Percentiles rank a stretch among this genome's conserved stretches.
phyloP scores from a whole-genome alignment of 2,888 invertebrate genomes.

The Melinaea marsaeus region DNA sequence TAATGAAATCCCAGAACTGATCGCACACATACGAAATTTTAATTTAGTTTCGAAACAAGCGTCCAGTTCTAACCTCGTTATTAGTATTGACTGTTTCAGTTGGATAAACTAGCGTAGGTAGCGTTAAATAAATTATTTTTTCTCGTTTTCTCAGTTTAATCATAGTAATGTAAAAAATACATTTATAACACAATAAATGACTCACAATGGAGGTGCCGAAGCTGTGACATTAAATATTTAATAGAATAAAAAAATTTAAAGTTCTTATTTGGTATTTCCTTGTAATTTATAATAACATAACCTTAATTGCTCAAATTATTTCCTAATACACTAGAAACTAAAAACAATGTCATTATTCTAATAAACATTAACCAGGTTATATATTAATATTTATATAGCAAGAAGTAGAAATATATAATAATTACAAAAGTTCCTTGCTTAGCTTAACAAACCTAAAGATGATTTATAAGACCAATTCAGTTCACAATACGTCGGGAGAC shows the following conservation, averaged over 20 bases:
- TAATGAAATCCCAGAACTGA: conserved; percentile 38
- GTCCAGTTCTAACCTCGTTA: conserved; percentile 30
- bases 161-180: neutral
- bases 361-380: conserved; percentile 8
- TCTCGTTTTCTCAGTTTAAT: conserved; percentile 1
- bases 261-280: neutral
- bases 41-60: conserved; percentile 33
- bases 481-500: conserved; percentile 10
- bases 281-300: neutral
- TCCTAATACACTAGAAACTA: too few relatives aligned
- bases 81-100: conserved; percentile 20
- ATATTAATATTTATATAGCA: too few relatives aligned
- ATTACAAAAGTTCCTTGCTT: too few relatives aligned
- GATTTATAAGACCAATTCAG: conserved; percentile 4
- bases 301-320: neutral
- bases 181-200: neutral
- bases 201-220: neutral
- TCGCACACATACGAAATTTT: conserved; percentile 33
- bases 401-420: too few relatives aligned
- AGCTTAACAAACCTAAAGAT: neutral
- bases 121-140: conserved; percentile 5
- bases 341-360: too few relatives aligned
- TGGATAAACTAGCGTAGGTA: neutral
- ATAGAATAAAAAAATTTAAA: neutral
- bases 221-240: neutral